phyloP scores from a whole-genome alignment of 2,888 invertebrate species.

The Cremastobaeus sp. region DNA sequence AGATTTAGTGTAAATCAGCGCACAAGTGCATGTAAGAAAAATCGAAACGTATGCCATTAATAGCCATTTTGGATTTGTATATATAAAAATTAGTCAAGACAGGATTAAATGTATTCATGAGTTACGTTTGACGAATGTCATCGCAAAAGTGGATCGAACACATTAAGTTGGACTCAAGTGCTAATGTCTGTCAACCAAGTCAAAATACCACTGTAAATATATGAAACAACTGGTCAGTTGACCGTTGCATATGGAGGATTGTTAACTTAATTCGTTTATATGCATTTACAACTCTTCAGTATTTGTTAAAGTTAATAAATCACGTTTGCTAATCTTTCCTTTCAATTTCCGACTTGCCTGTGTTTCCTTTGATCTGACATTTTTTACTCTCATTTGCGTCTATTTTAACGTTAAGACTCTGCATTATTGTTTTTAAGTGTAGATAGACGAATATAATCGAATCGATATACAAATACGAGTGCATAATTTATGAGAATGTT shows the following conservation, averaged over 20 bases:
- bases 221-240: not conserved
- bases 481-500: constrained; percentile 1
- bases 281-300: constrained; percentile 10
- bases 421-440: constrained; percentile 8
- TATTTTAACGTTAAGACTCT: constrained; percentile 7
- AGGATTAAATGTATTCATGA: constrained; percentile 46
- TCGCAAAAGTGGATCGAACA: constrained; percentile 21
- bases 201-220: constrained; percentile 16
- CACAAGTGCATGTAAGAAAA: constrained; percentile 46
- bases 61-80: constrained; percentile 51
- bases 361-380: constrained; percentile 5
- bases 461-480: constrained; percentile 3
- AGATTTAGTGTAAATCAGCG: constrained; percentile 27
- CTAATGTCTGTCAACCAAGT: constrained; percentile 26
- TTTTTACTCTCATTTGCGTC: not conserved
- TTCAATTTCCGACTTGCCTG: not conserved
- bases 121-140: constrained; percentile 33
- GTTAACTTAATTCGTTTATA: constrained; percentile 4
- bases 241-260: constrained; percentile 2
- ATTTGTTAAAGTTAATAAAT: constrained; percentile 8
- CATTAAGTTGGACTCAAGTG: constrained; percentile 26
- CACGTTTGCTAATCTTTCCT: constrained; percentile 5
- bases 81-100: constrained; percentile 31
- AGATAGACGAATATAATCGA: constrained; percentile 11
- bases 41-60: constrained; percentile 36